Evolutionary conservation across 2,113 vertebrate genomes (phyloP), one percentile per base, ranked within the genome.

Genomic region (Labeo catla): DNA sequence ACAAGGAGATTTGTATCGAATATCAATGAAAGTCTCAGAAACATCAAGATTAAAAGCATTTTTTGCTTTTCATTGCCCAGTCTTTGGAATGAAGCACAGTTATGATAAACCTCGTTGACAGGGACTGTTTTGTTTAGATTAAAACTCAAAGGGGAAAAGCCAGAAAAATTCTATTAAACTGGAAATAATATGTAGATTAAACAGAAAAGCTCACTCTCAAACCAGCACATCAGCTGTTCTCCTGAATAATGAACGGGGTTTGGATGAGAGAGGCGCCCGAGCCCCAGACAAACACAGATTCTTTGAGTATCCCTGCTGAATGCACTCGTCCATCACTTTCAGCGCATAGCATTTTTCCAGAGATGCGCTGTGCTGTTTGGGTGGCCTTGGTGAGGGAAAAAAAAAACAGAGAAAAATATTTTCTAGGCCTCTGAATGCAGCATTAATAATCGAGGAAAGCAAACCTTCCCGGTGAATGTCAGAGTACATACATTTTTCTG

Each of bases 101-200:
- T 21, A 11, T 13, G 45, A 28, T 83, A 83, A 68, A 54, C 65
- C 66, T 52, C 34, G 72, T 83, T n/a, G 47, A 83, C 70, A 43
- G 34, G 49, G 11, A 47, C 8, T 28, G 36, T 68, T 70, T 57
- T 45, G 47, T 70, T 72, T 72, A 16, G 23, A 70, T 50, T 39
- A 7, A 34, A 61, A 36, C 49, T 83, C 21, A 39, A 15, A 15
- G 9, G 19, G 49, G 21, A 74, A 12, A 45, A 8, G n/a, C 50
- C 47, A 57, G 36, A 72, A 74, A 59, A 50, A 43, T 28, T 28
- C 50, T 28, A 36, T 74, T 6, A 84, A 74, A 49, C 19, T 9
- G 16, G 49, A 84, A 82, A 68, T 77, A 57, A 76, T 76, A 86
- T 84, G 87, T 50, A 63, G 21, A 85, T 89, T 81, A 72, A 84